Percentiles rank a stretch among this genome's conserved stretches.
These are phyloP conservation scores for Myotis yumanensis DNA, from an alignment of 2,113 vertebrate species.

Conservation along the genomic window DNA sequence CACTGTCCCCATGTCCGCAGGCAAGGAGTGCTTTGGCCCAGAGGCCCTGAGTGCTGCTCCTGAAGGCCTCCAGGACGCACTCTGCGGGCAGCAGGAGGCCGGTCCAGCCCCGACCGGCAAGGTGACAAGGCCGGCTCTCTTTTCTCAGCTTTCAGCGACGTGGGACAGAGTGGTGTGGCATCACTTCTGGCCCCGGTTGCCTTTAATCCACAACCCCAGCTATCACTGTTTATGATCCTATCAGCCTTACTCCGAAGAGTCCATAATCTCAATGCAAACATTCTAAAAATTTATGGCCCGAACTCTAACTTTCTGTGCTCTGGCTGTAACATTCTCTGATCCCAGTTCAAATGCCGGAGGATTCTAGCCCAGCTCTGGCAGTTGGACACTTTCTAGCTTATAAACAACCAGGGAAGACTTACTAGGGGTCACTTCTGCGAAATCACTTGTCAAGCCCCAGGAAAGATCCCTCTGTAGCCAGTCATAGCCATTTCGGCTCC, in stretches of 20 bases:
- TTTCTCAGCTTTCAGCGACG: not conserved
- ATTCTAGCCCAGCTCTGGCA: not conserved
- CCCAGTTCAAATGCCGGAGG: not conserved
- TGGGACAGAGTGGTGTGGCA: not conserved
- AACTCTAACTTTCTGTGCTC: not conserved
- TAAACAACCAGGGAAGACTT: not conserved
- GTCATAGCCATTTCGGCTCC: not conserved
- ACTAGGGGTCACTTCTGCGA: not conserved
- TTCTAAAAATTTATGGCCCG: not conserved
- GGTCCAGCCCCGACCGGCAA: not conserved
- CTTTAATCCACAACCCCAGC: not conserved
- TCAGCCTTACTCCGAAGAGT: not conserved
- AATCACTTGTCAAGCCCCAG: slow-evolving; percentile 7
- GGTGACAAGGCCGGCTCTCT: not conserved
- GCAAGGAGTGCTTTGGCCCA: not conserved
- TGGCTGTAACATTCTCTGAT: not conserved
- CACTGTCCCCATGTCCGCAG: not conserved
- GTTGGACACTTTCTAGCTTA: not conserved
- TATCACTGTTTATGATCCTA: slow-evolving; percentile 5
- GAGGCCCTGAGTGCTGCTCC: not conserved
- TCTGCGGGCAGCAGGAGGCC: not conserved
- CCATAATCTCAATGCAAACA: slow-evolving; percentile 29
- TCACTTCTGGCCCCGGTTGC: not conserved
- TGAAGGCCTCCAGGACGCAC: not conserved
- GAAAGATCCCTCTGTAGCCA: not conserved